phyloP scores from a whole-genome alignment of 92 coral and sea anemone species.

The Phenganax subtilis region DNA sequence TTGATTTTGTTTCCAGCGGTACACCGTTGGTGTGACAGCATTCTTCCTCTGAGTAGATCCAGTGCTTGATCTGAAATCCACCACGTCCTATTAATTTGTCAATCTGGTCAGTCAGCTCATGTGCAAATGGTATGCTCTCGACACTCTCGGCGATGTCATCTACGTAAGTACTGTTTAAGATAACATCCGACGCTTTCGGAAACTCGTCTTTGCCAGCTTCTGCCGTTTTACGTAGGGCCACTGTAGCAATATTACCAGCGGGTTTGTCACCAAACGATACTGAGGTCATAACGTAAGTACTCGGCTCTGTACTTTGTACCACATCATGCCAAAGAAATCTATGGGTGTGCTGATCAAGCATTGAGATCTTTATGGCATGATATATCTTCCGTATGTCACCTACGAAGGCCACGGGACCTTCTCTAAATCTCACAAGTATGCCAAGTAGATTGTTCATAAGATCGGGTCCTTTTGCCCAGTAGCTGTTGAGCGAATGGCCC shows the following conservation, averaged over 20 bases:
- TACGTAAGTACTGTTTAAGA: conserved; percentile 18
- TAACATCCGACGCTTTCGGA: conserved; percentile 11
- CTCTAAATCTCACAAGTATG: conserved; percentile 41
- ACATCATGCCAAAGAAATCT: conserved; percentile 53
- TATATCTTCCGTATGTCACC: conserved; percentile 38
- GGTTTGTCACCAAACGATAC: conserved; percentile 57
- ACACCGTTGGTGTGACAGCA: background rate
- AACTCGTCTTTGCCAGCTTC: conserved; percentile 11
- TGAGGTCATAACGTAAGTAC: conserved; percentile 44
- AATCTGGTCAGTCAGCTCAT: background rate
- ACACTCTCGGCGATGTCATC: conserved; percentile 27
- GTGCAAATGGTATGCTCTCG: background rate
- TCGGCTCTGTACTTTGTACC: conserved; percentile 36
- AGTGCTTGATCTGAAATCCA: conserved; percentile 48
- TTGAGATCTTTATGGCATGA: conserved; percentile 47
- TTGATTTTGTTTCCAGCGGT: background rate
- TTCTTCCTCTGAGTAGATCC: conserved; percentile 38
- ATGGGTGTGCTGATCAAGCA: conserved; percentile 49
- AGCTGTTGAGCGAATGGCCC: conserved; percentile 47
- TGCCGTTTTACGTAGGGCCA: conserved; percentile 50
- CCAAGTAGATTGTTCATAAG: conserved; percentile 48
- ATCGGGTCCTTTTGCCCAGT: conserved; percentile 32
- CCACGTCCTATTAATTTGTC: conserved; percentile 39
- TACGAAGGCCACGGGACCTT: conserved; percentile 43
- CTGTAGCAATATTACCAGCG: conserved; percentile 50